Conservation (phyloP, 2,888 invertebrate species). For the Sphaeridia pumilis region DNA sequence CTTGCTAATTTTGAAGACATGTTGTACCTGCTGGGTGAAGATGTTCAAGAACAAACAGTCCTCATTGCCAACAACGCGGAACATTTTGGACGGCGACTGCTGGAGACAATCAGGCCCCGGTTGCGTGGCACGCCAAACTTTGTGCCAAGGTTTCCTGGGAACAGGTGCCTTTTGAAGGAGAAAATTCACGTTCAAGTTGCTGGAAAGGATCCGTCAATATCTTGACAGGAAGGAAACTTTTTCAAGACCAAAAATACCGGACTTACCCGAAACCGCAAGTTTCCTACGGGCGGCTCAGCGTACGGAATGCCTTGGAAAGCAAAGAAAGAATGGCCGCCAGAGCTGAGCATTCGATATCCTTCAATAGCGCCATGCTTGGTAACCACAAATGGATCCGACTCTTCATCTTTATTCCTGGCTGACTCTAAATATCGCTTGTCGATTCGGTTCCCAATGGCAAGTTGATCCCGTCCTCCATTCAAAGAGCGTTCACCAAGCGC, state of each 20-base stretch:
- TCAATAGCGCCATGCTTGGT: conserved; percentile 18
- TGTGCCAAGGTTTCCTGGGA: conserved; percentile 22
- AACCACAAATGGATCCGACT: conserved; percentile 7
- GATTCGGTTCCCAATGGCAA: neutral
- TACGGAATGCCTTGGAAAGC: conserved; percentile 32
- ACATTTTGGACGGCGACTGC: conserved; percentile 15
- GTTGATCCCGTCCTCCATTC: too few species aligned
- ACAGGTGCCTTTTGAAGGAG: conserved; percentile 17
- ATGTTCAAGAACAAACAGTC: conserved; percentile 23
- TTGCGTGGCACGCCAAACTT: conserved; percentile 20
- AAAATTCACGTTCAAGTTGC: neutral
- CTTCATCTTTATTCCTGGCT: neutral
- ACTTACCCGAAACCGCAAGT: conserved; percentile 21
- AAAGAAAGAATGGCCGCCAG: conserved; percentile 22
- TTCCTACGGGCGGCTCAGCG: conserved; percentile 22
- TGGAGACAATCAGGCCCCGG: conserved; percentile 24
- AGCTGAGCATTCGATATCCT: conserved; percentile 26
- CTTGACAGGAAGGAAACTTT: too few species aligned
- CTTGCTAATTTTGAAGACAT: conserved; percentile 7
- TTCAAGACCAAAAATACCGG: too few species aligned
- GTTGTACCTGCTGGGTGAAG: conserved; percentile 21
- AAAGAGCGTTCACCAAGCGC: neutral
- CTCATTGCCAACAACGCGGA: conserved; percentile 23
- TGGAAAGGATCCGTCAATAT: neutral
- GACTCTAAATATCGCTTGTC: conserved; percentile 2